Percentiles rank a stretch among this genome's conserved stretches.
phyloP scores from a whole-genome alignment of 2,888 invertebrate species.

The Drosophila anomelani region DNA sequence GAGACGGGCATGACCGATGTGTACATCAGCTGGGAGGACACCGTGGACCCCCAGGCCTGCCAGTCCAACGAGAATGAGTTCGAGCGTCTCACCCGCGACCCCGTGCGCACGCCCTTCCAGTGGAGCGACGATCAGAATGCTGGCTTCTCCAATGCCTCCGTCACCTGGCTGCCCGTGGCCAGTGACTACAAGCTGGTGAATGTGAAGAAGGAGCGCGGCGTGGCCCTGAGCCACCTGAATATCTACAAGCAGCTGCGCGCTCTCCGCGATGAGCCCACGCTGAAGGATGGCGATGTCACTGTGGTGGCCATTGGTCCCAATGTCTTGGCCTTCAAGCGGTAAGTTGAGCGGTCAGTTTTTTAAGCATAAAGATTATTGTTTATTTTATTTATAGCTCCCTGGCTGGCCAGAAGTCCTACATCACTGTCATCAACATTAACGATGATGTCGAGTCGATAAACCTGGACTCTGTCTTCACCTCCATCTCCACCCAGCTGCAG shows the following conservation, averaged over 20 bases:
- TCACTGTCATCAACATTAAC: conserved; percentile 85
- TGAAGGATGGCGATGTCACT: conserved; percentile 86
- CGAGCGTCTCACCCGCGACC: conserved; percentile 87
- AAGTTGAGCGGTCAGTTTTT: conserved; percentile 4
- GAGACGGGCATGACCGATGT: conserved; percentile 89
- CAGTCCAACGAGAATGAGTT: conserved; percentile 87
- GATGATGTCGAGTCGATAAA: conserved; percentile 82
- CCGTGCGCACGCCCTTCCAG: conserved; percentile 88
- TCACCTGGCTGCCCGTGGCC: conserved; percentile 85
- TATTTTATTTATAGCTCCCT: conserved; percentile 59
- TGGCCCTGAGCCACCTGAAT: conserved; percentile 86
- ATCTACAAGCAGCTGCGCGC: conserved; percentile 86
- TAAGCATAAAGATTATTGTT: background rate
- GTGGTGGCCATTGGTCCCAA: conserved; percentile 82
- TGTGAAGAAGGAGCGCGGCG: conserved; percentile 85
- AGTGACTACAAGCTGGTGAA: conserved; percentile 87
- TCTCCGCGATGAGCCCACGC: conserved; percentile 84
- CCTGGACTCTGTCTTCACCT: conserved; percentile 74
- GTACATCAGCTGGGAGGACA: conserved; percentile 85
- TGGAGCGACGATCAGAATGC: conserved; percentile 85
- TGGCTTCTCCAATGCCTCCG: conserved; percentile 74
- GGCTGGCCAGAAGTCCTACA: conserved; percentile 74
- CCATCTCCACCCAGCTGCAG: conserved; percentile 62
- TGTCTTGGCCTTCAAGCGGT: conserved; percentile 85
- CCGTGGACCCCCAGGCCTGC: conserved; percentile 86